Evolutionary conservation across 2,888 invertebrate genomes (phyloP).

Genomic region (Sisyra terminalis): DNA sequence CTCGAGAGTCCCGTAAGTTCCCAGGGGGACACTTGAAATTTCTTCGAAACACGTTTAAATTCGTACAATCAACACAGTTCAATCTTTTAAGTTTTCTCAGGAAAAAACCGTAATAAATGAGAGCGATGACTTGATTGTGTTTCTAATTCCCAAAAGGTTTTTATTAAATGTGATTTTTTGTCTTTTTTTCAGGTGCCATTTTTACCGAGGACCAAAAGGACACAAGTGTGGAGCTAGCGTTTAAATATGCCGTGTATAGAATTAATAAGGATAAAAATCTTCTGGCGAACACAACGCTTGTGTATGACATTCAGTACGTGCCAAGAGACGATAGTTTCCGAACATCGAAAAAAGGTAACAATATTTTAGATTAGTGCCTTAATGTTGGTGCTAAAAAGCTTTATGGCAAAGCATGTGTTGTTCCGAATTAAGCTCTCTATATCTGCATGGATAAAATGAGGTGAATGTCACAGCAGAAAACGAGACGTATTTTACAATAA

Average conservation of each 20-base stretch:
- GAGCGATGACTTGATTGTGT: no score
- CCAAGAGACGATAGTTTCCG: slow-evolving; percentile 81
- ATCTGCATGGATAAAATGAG: background rate
- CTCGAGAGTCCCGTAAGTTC: no score
- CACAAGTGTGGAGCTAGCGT: slow-evolving; percentile 74
- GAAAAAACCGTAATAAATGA: no score
- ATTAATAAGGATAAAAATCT: slow-evolving; percentile 78
- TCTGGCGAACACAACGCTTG: slow-evolving; percentile 70
- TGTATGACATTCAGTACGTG: slow-evolving; percentile 87
- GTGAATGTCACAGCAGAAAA: background rate
- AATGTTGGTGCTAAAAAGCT: background rate
- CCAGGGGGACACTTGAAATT: no score
- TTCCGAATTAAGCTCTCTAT: background rate
- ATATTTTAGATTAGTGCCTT: slow-evolving; percentile 14
- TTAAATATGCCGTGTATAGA: slow-evolving; percentile 87
- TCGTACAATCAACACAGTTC: no score
- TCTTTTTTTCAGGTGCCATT: slow-evolving; percentile 59
- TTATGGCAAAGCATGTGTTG: background rate
- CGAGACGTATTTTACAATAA: no score
- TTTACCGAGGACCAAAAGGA: slow-evolving; percentile 83
- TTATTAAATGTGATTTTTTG: background rate
- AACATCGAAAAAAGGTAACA: slow-evolving; percentile 72
- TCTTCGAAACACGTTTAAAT: no score
- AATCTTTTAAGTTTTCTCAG: no score
- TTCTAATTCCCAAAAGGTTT: no score